phyloP scores from a whole-genome alignment of 2,797 vertebrate genomes.

The Odontamblyopus lacepedii region DNA sequence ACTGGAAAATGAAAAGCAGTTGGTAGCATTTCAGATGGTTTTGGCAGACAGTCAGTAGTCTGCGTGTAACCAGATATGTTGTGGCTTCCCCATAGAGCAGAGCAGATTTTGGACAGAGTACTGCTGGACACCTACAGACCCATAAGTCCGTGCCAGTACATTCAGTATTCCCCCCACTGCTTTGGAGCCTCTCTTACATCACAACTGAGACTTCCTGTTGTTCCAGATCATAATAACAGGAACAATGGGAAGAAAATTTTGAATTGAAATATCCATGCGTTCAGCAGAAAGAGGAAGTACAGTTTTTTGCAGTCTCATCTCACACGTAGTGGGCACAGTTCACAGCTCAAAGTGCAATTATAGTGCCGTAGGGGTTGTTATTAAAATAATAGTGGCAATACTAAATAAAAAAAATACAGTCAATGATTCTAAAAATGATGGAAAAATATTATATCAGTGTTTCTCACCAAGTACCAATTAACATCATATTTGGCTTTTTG shows the following conservation, averaged over 20 bases:
- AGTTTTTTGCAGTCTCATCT: no score
- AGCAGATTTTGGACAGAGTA: conserved; percentile 24
- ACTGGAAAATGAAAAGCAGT: conserved; percentile 41
- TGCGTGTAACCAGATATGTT: conserved; percentile 67
- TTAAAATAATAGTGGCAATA: not conserved
- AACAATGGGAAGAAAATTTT: conserved; percentile 26
- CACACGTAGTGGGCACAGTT: not conserved
- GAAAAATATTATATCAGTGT: not conserved
- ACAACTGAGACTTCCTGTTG: conserved; percentile 5
- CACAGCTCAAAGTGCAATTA: not conserved
- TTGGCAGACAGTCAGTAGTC: conserved; percentile 64
- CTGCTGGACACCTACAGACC: conserved; percentile 12
- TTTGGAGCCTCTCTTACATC: not conserved
- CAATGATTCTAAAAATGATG: not conserved
- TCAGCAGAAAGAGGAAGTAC: not conserved
- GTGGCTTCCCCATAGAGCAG: conserved; percentile 55
- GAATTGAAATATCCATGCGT: conserved; percentile 5
- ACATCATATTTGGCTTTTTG: not conserved
- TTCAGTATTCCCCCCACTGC: conserved; percentile 27
- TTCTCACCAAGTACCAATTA: no score
- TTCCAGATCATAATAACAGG: conserved; percentile 30
- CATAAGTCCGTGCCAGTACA: conserved; percentile 39
- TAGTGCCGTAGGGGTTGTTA: no score
- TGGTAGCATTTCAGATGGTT: conserved; percentile 52
- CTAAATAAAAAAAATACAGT: not conserved